These are phyloP conservation scores for Hypotaenidia okinawae DNA, from an alignment of 2,797 vertebrate species.

Conservation along the genomic window DNA sequence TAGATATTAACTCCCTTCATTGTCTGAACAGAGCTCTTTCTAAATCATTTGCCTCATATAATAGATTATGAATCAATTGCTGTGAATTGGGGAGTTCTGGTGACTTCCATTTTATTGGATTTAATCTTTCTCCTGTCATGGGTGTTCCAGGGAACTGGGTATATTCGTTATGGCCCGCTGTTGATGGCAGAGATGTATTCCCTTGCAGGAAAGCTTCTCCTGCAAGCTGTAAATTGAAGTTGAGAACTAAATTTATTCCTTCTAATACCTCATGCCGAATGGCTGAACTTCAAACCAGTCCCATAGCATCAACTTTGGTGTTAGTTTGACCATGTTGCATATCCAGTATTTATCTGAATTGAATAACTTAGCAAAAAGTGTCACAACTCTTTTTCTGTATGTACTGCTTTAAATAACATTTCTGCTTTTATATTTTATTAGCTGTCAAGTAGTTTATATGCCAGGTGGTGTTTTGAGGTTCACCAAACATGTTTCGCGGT, in stretches of 20 bases:
- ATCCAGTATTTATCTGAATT: constrained; percentile 26
- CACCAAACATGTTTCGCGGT: neutral
- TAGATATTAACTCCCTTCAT: constrained; percentile 4
- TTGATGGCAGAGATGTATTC: constrained; percentile 36
- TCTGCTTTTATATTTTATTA: neutral
- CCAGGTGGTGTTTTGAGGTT: neutral
- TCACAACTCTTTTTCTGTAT: neutral
- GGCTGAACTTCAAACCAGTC: constrained; percentile 34
- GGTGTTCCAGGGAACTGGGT: neutral
- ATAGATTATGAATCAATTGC: constrained; percentile 48
- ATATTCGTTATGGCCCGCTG: constrained; percentile 24
- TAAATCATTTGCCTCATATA: constrained; percentile 52
- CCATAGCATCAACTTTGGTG: neutral
- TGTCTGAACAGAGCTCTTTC: constrained; percentile 40
- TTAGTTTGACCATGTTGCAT: constrained; percentile 9
- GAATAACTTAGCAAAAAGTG: constrained; percentile 27
- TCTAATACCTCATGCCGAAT: constrained; percentile 12
- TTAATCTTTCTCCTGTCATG: constrained; percentile 58
- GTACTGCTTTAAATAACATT: neutral
- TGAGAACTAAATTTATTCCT: constrained; percentile 58
- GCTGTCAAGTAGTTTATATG: neutral
- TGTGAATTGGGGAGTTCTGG: constrained; percentile 1
- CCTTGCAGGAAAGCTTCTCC: constrained; percentile 24
- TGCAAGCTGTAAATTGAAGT: constrained; percentile 48
- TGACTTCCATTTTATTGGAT: constrained; percentile 60